A percentile compares a stretch with the other conserved stretches of the same genome.
Evolutionary conservation across 2,888 invertebrate species (phyloP).

Genomic region (Drosophila formosana): DNA sequence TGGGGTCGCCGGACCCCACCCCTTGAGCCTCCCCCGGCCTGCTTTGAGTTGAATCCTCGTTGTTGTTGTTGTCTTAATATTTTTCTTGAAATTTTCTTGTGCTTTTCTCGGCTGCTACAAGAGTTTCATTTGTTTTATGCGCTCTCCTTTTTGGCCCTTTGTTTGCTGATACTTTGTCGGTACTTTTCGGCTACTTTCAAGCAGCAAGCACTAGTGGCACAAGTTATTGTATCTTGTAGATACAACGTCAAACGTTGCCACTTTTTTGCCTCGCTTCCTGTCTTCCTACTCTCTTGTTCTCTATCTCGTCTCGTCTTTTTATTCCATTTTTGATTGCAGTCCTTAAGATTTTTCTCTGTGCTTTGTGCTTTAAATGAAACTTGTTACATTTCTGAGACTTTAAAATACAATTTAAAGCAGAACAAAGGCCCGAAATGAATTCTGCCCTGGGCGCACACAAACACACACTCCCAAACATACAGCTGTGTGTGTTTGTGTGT

Average conservation of each 20-base stretch:
- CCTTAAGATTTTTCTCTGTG: slow-evolving; percentile 5
- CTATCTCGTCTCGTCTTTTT: slow-evolving; percentile 6
- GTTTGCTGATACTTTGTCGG: slow-evolving; percentile 82
- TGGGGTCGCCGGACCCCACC: slow-evolving; percentile 25
- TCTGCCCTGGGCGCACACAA: slow-evolving; percentile 9
- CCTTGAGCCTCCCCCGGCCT: background rate
- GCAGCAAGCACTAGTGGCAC: slow-evolving; percentile 70
- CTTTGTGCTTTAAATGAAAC: slow-evolving; percentile 28
- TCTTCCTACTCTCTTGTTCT: background rate
- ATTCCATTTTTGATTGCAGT: slow-evolving; percentile 42
- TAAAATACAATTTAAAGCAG: slow-evolving; percentile 61
- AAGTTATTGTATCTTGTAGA: slow-evolving; percentile 80
- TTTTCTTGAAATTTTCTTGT: slow-evolving; percentile 78
- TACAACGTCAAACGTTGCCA: slow-evolving; percentile 67
- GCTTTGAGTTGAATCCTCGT: background rate
- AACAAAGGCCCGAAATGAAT: slow-evolving; percentile 29
- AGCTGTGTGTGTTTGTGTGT: too few species aligned
- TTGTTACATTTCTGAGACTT: slow-evolving; percentile 42
- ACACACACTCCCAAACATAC: slow-evolving; percentile 8
- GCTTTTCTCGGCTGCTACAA: slow-evolving; percentile 75
- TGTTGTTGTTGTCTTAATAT: slow-evolving; percentile 77
- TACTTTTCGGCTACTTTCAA: slow-evolving; percentile 79
- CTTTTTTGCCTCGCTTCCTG: slow-evolving; percentile 26
- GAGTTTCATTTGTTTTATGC: slow-evolving; percentile 81
- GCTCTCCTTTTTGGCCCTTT: slow-evolving; percentile 74